Percentiles rank a stretch among this genome's conserved stretches.
phyloP scores from a whole-genome alignment of 2,797 vertebrate genomes.

The Alcedo atthis region DNA sequence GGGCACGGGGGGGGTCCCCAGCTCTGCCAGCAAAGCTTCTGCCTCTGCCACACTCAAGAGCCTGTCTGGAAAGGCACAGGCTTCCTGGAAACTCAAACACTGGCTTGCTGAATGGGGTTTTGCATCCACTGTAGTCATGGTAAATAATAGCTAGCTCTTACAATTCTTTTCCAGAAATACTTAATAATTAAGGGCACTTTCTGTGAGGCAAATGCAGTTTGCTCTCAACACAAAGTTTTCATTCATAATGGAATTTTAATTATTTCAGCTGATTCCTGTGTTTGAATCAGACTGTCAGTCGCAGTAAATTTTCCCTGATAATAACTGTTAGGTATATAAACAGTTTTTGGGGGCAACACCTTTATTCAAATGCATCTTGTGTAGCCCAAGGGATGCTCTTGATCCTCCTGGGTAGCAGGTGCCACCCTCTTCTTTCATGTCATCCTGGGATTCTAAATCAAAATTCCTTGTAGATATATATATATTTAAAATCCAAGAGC shows the following conservation, averaged over 20 bases:
- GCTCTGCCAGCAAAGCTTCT: constrained; percentile 32
- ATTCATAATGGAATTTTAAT: neutral
- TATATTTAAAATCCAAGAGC: neutral
- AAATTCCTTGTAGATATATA: neutral
- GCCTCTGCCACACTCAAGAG: constrained; percentile 40
- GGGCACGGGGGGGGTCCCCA: neutral
- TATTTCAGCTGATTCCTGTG: neutral
- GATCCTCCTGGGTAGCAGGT: neutral
- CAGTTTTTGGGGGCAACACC: neutral
- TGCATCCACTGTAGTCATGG: neutral
- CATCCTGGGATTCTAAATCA: neutral
- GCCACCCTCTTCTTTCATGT: neutral
- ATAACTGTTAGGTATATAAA: neutral
- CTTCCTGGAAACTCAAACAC: constrained; percentile 14
- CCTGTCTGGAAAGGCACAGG: constrained; percentile 34
- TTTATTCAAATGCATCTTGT: neutral
- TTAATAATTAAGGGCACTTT: neutral
- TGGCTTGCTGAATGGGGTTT: neutral
- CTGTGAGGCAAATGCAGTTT: neutral
- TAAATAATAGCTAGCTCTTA: neutral
- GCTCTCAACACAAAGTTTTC: neutral
- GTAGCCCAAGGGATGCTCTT: neutral
- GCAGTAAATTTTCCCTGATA: neutral
- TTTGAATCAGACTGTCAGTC: neutral
- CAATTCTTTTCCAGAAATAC: neutral